Evolutionary conservation across 2,888 invertebrate genomes (phyloP).

Genomic region (Dryobota labecula): DNA sequence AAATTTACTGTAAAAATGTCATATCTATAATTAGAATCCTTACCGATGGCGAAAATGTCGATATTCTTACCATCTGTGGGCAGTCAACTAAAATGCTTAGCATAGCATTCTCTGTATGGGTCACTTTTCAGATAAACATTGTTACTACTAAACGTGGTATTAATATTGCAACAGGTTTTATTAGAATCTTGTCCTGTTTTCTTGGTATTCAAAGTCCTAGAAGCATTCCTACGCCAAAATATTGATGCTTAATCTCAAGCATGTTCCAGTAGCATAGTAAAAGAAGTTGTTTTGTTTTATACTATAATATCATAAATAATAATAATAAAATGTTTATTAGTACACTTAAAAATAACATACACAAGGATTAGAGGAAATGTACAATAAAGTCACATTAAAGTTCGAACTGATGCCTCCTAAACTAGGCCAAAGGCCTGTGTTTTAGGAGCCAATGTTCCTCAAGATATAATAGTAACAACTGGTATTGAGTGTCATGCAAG

Average conservation of each 20-base stretch:
- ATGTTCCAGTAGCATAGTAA: background rate
- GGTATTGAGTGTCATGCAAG: no score
- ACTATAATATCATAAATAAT: no score
- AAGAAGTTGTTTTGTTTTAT: no score
- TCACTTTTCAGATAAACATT: background rate
- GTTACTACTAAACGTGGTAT: background rate
- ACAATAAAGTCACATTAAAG: no score
- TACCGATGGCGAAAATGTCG: background rate
- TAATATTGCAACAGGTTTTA: background rate
- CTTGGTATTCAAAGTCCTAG: background rate
- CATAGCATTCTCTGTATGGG: slow-evolving; percentile 3
- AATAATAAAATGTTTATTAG: no score
- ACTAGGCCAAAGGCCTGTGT: no score
- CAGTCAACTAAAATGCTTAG: background rate
- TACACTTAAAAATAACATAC: no score
- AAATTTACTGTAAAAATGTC: background rate
- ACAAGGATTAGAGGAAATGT: no score
- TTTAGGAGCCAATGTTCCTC: no score
- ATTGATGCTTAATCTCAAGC: no score
- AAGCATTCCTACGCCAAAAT: background rate
- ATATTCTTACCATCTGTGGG: background rate
- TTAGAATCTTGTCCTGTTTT: background rate
- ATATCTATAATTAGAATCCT: slow-evolving; percentile 10
- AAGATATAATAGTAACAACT: no score
- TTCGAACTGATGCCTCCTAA: no score